These are phyloP conservation scores for Artibeus lituratus DNA, from an alignment of 2,797 vertebrate genomes.

Conservation along the genomic window DNA sequence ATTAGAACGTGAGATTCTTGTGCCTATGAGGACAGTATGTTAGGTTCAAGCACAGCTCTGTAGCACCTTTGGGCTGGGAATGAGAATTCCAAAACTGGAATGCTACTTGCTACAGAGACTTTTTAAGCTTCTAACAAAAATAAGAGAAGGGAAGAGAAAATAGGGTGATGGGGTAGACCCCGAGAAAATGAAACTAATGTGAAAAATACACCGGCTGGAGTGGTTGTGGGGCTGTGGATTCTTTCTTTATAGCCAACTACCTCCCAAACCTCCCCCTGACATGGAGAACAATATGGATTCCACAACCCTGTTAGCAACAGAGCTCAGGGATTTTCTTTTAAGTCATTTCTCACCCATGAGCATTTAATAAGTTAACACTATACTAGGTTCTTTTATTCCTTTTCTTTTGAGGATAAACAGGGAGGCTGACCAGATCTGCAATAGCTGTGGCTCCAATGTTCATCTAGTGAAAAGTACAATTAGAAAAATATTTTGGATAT, in stretches of 20 bases:
- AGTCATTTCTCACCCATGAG: neutral
- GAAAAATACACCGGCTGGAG: neutral
- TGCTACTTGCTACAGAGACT: neutral
- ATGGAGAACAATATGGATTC: neutral
- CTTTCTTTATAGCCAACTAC: neutral
- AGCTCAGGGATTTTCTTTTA: neutral
- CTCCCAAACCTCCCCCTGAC: neutral
- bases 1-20: neutral
- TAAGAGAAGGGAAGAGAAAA: neutral
- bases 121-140: neutral
- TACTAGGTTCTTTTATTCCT: neutral
- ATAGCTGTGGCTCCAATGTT: neutral
- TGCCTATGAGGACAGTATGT: neutral
- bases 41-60: neutral
- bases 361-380: neutral
- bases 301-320: neutral
- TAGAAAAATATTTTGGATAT: neutral
- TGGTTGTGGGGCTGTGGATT: neutral
- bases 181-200: neutral
- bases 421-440: neutral
- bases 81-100: neutral
- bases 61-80: neutral
- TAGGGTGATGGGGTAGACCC: neutral
- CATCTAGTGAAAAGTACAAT: neutral
- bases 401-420: neutral